Conservation (phyloP, 2,113 vertebrate genomes). For the Sardina pilchardus region DNA sequence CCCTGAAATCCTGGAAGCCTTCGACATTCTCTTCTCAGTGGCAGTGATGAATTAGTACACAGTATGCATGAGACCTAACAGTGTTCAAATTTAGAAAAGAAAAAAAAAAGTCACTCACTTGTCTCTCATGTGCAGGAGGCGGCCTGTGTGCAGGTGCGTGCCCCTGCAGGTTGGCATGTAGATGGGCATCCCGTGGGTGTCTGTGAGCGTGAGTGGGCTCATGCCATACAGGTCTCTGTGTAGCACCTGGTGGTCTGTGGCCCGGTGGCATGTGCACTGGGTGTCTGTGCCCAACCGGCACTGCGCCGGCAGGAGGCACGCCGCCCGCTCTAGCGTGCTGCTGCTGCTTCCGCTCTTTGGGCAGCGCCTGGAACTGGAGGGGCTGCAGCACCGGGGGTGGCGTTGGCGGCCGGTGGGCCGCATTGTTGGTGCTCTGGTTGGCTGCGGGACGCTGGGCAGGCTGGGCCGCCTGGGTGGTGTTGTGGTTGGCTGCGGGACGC, state of each 20-base stretch:
- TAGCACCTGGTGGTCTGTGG: conserved; percentile 32
- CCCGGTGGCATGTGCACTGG: conserved; percentile 55
- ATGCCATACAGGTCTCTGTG: conserved; percentile 14
- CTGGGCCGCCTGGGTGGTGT: conserved; percentile 31
- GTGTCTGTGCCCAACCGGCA: conserved; percentile 41
- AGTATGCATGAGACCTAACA: neutral
- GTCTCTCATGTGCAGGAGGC: conserved; percentile 47
- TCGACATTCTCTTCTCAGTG: neutral
- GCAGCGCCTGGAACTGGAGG: conserved; percentile 63
- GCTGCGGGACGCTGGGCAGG: conserved; percentile 23
- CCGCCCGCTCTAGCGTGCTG: neutral
- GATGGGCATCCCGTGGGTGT: conserved; percentile 43
- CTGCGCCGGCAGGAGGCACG: conserved; percentile 26
- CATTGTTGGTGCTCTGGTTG: conserved; percentile 24
- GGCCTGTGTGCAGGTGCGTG: conserved; percentile 38
- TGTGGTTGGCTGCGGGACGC: conserved; percentile 24
- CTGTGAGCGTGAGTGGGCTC: conserved; percentile 47
- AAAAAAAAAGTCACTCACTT: conserved; percentile 58
- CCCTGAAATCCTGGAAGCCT: neutral
- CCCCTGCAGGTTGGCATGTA: conserved; percentile 35
- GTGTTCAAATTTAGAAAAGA: conserved; percentile 13
- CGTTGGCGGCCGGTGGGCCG: conserved; percentile 46
- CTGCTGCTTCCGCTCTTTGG: conserved; percentile 49
- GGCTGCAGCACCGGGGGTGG: conserved; percentile 66
- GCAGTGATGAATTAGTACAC: neutral